A percentile compares a stretch with the other conserved stretches of the same genome.
Evolutionary conservation across 2,113 vertebrate genomes (phyloP).

Genomic region (Myrmecobius fasciatus): DNA sequence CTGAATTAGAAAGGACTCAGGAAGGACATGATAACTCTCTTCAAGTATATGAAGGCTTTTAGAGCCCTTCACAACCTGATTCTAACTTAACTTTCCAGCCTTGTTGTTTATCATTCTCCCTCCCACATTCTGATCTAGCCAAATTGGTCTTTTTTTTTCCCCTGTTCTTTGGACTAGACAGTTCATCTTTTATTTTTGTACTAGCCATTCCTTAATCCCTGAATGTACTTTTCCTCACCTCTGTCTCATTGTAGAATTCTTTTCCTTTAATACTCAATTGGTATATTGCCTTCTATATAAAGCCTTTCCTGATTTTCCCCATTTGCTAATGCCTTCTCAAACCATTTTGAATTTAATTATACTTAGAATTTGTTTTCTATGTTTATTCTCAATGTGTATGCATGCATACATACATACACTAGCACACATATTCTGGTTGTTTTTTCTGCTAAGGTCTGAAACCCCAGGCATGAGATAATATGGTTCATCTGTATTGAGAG

Average conservation of each 20-base stretch:
- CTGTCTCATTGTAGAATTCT: neutral
- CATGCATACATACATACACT: neutral
- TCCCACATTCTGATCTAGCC: neutral
- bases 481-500: neutral
- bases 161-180: neutral
- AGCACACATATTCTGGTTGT: neutral
- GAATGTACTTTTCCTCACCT: neutral
- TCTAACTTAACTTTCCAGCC: neutral
- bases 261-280: neutral
- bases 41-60: neutral
- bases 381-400: neutral
- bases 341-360: neutral
- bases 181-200: neutral
- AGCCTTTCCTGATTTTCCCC: neutral
- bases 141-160: neutral
- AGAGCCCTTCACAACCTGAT: neutral
- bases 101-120: neutral
- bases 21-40: neutral
- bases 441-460: neutral
- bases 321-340: neutral
- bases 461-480: neutral
- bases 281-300: neutral
- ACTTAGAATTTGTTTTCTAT: neutral
- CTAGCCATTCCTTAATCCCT: neutral
- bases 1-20: neutral